Percentiles rank a stretch among this genome's conserved stretches.
Conservation (phyloP, 2,113 vertebrate species). For the Copsychus sechellarum region DNA sequence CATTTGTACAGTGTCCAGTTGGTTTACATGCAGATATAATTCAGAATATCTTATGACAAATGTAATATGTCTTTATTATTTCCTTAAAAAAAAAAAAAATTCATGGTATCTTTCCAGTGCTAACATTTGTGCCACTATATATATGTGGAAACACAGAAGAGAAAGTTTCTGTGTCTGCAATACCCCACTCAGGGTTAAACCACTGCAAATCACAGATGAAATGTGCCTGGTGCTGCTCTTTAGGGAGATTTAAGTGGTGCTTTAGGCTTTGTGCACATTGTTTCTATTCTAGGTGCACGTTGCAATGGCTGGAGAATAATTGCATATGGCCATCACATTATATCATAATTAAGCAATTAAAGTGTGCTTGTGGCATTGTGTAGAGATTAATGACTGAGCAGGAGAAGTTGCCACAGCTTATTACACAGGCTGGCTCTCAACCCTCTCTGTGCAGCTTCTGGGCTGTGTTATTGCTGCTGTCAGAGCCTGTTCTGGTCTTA, state of each 20-base stretch:
- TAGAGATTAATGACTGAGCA: conserved; percentile 27
- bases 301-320: background rate
- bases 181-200: background rate
- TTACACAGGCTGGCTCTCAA: background rate
- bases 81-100: background rate
- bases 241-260: background rate
- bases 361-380: background rate
- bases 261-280: background rate
- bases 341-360: conserved; percentile 55
- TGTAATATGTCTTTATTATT: background rate
- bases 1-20: background rate
- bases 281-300: background rate
- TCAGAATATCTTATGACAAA: background rate
- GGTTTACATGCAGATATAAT: background rate
- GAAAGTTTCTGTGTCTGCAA: background rate
- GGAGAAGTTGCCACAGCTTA: background rate
- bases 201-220: background rate
- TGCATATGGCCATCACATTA: conserved; percentile 32
- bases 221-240: background rate
- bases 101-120: background rate
- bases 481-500: background rate
- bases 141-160: background rate
- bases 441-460: background rate
- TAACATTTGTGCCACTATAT: background rate
- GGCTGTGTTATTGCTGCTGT: background rate